A percentile compares a stretch with the other conserved stretches of the same genome.
These are phyloP conservation scores for Halictus quadricinctus DNA, from an alignment of 2,888 invertebrate species.

Conservation along the genomic window DNA sequence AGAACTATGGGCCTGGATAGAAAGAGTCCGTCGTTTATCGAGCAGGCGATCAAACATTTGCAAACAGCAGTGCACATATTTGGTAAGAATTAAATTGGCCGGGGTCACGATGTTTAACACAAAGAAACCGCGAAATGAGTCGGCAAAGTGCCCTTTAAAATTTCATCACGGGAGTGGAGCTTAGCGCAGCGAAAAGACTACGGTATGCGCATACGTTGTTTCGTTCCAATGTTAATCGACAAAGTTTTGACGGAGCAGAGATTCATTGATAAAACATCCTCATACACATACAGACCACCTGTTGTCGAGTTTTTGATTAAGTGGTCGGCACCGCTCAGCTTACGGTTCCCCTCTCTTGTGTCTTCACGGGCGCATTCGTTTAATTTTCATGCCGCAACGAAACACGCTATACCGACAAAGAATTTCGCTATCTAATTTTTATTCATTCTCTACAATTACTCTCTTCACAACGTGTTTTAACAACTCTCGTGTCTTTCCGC, in stretches of 20 bases:
- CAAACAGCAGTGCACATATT: background rate
- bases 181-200: background rate
- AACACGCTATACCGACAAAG: background rate
- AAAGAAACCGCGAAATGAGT: background rate
- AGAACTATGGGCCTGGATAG: background rate
- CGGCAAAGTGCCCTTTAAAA: background rate
- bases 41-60: background rate
- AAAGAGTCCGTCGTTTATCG: background rate
- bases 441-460: background rate
- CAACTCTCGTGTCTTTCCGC: background rate
- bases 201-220: background rate
- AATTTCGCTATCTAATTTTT: background rate
- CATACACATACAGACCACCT: background rate
- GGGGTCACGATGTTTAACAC: background rate
- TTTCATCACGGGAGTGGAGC: background rate
- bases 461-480: background rate
- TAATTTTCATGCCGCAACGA: background rate
- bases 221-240: conserved; percentile 9
- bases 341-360: background rate
- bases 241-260: background rate
- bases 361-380: background rate
- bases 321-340: background rate
- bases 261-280: conserved; percentile 4
- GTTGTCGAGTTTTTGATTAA: background rate
- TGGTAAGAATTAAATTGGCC: background rate